A percentile compares a stretch with the other conserved stretches of the same genome.
Conservation (phyloP, 2,113 vertebrate genomes). For the Gracilinanus agilis region DNA sequence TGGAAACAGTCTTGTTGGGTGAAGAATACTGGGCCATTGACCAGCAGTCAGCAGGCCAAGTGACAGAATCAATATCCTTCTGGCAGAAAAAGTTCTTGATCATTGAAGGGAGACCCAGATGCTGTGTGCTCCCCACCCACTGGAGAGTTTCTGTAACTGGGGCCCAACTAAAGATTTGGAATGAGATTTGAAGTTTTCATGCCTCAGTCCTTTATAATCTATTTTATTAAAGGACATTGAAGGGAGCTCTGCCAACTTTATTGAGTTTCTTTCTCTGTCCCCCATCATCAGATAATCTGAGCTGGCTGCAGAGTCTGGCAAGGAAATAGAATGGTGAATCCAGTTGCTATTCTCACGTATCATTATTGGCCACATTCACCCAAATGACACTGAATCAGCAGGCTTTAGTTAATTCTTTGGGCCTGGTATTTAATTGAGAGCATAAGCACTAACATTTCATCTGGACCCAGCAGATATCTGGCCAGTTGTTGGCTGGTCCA, state of each 20-base stretch:
- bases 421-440: background rate
- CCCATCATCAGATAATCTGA: background rate
- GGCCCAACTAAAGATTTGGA: conserved; percentile 62
- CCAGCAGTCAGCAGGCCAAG: conserved; percentile 48
- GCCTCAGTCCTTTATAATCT: conserved; percentile 70
- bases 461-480: background rate
- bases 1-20: conserved; percentile 81
- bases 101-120: background rate
- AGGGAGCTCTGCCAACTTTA: conserved; percentile 48
- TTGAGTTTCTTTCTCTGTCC: background rate
- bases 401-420: background rate
- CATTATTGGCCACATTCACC: background rate
- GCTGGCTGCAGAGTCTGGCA: conserved; percentile 10
- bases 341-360: background rate
- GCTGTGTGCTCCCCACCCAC: background rate
- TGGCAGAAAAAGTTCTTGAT: background rate
- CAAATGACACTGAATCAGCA: background rate
- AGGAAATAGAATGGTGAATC: background rate
- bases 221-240: conserved; percentile 74
- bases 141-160: background rate
- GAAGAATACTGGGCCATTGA: conserved; percentile 60
- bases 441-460: background rate
- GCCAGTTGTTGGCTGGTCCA: background rate
- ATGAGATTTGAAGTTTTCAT: conserved; percentile 64
- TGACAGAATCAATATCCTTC: conserved; percentile 43